phyloP scores from a whole-genome alignment of 2,888 invertebrate genomes.

The Andrena camellia region DNA sequence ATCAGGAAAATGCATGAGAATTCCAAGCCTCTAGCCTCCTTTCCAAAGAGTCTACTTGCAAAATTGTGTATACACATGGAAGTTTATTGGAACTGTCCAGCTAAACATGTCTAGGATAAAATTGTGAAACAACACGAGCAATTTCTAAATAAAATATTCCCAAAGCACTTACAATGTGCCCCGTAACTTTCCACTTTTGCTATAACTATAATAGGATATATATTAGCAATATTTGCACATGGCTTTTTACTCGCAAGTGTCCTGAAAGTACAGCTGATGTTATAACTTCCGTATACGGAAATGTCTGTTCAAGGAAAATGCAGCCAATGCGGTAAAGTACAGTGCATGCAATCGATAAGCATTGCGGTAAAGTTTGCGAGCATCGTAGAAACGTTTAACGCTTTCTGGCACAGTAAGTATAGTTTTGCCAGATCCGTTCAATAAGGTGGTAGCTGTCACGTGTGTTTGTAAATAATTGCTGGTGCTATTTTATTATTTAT shows the following conservation, averaged over 20 bases:
- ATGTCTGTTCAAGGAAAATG: background rate
- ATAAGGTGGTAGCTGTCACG: slow-evolving; percentile 9
- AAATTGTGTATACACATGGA: background rate
- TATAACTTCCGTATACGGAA: background rate
- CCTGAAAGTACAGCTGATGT: background rate
- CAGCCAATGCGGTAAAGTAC: slow-evolving; percentile 38
- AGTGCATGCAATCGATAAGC: slow-evolving; percentile 44
- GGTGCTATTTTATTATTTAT: background rate
- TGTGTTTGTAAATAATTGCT: background rate
- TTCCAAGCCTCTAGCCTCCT: too few species aligned
- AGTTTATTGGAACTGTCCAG: too few species aligned
- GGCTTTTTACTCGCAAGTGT: background rate
- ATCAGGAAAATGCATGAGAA: too few species aligned
- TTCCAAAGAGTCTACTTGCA: background rate
- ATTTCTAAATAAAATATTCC: too few species aligned
- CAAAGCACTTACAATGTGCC: too few species aligned
- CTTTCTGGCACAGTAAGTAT: background rate
- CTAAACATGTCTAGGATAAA: too few species aligned
- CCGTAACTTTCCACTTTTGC: too few species aligned
- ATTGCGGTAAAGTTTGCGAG: slow-evolving; percentile 39
- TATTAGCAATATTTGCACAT: background rate
- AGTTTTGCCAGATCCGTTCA: slow-evolving; percentile 17
- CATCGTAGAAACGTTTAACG: slow-evolving; percentile 37
- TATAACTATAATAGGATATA: too few species aligned
- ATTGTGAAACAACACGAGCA: too few species aligned